Base-by-base conservation (phyloP, 2,113 vertebrate species). In the Amphiprion percula region DNA sequence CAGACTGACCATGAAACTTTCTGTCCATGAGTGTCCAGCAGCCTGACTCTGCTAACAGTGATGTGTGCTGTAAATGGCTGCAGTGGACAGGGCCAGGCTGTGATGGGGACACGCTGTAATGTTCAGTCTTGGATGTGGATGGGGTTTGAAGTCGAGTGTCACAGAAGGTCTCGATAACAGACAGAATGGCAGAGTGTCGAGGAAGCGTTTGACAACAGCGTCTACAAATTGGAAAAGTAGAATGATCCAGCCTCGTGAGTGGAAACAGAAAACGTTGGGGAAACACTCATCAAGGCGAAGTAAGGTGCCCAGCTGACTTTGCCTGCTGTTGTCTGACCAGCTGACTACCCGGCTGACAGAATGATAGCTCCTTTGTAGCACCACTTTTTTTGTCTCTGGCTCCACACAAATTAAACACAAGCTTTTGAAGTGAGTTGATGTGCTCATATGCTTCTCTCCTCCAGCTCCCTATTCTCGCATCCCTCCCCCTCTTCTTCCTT, bases 381-480 rank as follows among this genome's bases (percentile, higher is more conserved):
- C 62, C 67, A 68, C 67, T 62, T 66, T 84, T 89, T 78, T 79
- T 3, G 10, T 68, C 68, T 84, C 83, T 69, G 69, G 67, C 85
- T 87, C 69, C 73, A 86, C 58, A 33, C 84, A 89, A 89, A 91
- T 92, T 80, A 83, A 87, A 72, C 61, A 49, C 44, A 5, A 16
- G 70, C 80, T 80, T 91, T 90, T 91, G 86, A 90, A 91, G 86
- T 88, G 81, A 74, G 82, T 46, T 73, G 79, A 87, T 58, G 71
- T 5, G 59, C 73, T 76, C 66, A 54, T 80, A 64, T 62, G 62
- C 73, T 53, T 59, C 80, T 64, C 23, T 24, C 26, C 65, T 52
- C 68, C 23, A 17, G 10, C 79, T 67, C 46, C 68, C 54, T 2
- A 0, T 30, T 56, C 55, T 16, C 21, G 0, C 74, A 23, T 23